Conservation (phyloP, 2,888 invertebrate species). For the Oegoconia quadripuncta region DNA sequence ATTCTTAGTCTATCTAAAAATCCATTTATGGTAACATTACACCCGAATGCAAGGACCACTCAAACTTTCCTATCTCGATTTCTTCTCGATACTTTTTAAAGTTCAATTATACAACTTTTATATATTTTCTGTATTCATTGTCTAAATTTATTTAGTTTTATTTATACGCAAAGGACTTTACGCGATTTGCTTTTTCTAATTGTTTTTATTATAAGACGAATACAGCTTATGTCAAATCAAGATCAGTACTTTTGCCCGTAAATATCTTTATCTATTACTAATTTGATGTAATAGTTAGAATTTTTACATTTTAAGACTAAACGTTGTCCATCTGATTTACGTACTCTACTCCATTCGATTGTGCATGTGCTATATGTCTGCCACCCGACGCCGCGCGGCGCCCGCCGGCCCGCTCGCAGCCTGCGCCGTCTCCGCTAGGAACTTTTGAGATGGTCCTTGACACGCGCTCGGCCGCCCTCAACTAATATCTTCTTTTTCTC, state of each 20-base stretch:
- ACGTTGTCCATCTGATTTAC: slow-evolving; percentile 59
- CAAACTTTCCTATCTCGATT: slow-evolving; percentile 82
- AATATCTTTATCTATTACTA: slow-evolving; percentile 59
- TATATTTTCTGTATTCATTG: slow-evolving; percentile 28
- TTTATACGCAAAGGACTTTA: slow-evolving; percentile 39
- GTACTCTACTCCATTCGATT: slow-evolving; percentile 45
- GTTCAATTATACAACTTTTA: slow-evolving; percentile 18
- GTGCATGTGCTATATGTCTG: slow-evolving; percentile 70
- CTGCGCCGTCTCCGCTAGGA: slow-evolving; percentile 78
- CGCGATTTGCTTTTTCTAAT: slow-evolving; percentile 49
- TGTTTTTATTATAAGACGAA: slow-evolving; percentile 37
- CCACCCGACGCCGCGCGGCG: slow-evolving; percentile 24
- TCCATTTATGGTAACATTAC: slow-evolving; percentile 17
- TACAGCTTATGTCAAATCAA: slow-evolving; percentile 56
- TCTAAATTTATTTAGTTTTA: slow-evolving; percentile 40
- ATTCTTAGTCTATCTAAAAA: slow-evolving; percentile 23
- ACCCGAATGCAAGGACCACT: slow-evolving; percentile 87
- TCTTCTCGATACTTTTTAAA: slow-evolving; percentile 41
- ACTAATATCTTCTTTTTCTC: slow-evolving; percentile 84
- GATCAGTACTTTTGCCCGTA: slow-evolving; percentile 52
- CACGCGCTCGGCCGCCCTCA: slow-evolving; percentile 73
- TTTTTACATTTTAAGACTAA: slow-evolving; percentile 57
- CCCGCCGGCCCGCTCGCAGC: slow-evolving; percentile 24
- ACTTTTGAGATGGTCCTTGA: slow-evolving; percentile 97
- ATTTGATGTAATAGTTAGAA: slow-evolving; percentile 72